Evolutionary conservation across 2,888 invertebrate genomes (phyloP).

Genomic region (Apomyelois bistriatella): DNA sequence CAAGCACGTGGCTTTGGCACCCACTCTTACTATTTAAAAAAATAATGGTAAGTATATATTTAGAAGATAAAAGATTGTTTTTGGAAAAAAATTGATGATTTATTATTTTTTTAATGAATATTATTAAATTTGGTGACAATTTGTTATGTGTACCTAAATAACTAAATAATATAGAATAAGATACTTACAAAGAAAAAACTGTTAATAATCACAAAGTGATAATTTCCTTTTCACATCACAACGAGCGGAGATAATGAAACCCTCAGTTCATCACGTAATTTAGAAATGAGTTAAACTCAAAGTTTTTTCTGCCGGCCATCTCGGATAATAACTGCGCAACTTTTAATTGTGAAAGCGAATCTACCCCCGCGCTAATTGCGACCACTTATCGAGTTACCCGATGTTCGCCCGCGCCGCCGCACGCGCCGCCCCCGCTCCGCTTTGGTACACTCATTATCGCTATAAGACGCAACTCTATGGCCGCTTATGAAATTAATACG

Average conservation of each 20-base stretch:
- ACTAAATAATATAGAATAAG: background rate
- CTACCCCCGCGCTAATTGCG: slow-evolving; percentile 33
- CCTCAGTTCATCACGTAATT: slow-evolving; percentile 25
- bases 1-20: no score
- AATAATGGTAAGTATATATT: no score
- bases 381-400: slow-evolving; percentile 31
- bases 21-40: no score
- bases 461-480: background rate
- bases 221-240: background rate
- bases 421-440: slow-evolving; percentile 12
- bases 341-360: slow-evolving; percentile 41
- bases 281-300: slow-evolving; percentile 29
- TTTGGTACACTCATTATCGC: slow-evolving; percentile 17
- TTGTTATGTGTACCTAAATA: background rate
- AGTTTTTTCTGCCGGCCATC: slow-evolving; percentile 32
- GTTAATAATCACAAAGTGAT: background rate
- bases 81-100: no score
- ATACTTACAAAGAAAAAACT: background rate
- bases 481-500: no score
- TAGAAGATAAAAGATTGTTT: no score
- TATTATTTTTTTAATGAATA: no score
- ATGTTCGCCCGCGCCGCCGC: slow-evolving; percentile 21
- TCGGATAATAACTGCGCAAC: slow-evolving; percentile 39
- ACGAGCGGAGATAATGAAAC: slow-evolving; percentile 13
- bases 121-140: no score